These are phyloP conservation scores for Sorex fumeus DNA, from an alignment of 2,113 vertebrate genomes.

Conservation along the genomic window DNA sequence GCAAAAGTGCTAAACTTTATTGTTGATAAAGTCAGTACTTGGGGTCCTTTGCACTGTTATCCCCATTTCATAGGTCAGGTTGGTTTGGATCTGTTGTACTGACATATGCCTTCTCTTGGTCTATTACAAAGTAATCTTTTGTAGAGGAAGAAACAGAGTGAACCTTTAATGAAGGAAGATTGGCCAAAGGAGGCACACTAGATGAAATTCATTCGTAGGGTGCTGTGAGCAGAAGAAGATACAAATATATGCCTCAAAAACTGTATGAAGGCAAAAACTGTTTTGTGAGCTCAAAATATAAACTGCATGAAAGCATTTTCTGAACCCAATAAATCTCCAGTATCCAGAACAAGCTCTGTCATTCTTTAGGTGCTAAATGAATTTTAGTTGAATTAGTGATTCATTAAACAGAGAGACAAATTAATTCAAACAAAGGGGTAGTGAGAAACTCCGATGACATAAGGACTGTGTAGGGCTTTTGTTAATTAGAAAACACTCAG, in stretches of 20 bases:
- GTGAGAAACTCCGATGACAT: constrained; percentile 1
- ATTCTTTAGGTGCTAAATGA: neutral
- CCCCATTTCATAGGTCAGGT: neutral
- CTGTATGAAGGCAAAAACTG: neutral
- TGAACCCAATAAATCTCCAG: neutral
- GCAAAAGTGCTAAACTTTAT: neutral
- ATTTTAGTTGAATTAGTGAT: constrained; percentile 30
- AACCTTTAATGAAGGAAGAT: neutral
- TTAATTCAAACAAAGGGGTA: neutral
- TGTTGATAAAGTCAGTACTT: neutral
- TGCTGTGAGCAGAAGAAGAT: neutral
- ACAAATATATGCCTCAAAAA: constrained; percentile 24
- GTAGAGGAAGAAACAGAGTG: neutral
- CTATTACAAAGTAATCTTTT: neutral
- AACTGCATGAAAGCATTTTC: neutral
- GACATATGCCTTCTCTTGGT: no score
- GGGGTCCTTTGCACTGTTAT: neutral
- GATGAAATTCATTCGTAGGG: neutral
- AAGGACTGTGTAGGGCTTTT: neutral
- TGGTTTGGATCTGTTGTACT: neutral
- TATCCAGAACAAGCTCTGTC: neutral
- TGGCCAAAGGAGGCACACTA: neutral
- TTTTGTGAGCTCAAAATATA: constrained; percentile 23
- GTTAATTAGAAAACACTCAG: neutral
- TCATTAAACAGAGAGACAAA: neutral